Evolutionary conservation across 2,888 invertebrate genomes (phyloP).

Genomic region (Tenthredo scrophulariae): DNA sequence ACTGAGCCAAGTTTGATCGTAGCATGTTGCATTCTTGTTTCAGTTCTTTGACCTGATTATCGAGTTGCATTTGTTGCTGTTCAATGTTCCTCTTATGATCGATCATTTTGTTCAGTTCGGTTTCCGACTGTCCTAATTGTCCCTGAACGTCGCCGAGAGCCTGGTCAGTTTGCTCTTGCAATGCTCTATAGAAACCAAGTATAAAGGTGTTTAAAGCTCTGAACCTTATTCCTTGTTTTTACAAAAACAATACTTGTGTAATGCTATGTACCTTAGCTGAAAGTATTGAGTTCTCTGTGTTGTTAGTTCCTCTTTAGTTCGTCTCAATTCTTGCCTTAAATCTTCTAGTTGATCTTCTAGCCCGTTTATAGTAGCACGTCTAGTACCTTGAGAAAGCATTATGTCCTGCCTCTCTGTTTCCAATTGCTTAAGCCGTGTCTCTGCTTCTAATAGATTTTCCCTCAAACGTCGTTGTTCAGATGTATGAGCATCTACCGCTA

Average conservation of each 20-base stretch:
- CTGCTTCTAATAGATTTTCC: slow-evolving; percentile 79
- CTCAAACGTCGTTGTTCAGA: slow-evolving; percentile 79
- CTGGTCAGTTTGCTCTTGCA: slow-evolving; percentile 89
- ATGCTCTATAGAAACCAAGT: slow-evolving; percentile 79
- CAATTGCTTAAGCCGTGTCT: slow-evolving; percentile 79
- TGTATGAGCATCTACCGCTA: slow-evolving; percentile 78
- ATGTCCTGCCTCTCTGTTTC: slow-evolving; percentile 82
- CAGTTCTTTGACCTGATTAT: slow-evolving; percentile 82
- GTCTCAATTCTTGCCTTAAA: slow-evolving; percentile 79
- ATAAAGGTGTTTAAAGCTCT: neutral
- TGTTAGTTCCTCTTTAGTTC: slow-evolving; percentile 80
- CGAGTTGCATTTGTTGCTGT: slow-evolving; percentile 81
- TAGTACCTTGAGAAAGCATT: slow-evolving; percentile 79
- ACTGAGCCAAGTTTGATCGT: slow-evolving; percentile 82
- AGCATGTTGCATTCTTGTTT: slow-evolving; percentile 84
- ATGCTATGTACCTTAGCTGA: slow-evolving; percentile 80
- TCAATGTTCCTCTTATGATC: slow-evolving; percentile 82
- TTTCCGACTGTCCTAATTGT: slow-evolving; percentile 83
- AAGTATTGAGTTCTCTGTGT: slow-evolving; percentile 80
- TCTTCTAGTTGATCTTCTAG: slow-evolving; percentile 81
- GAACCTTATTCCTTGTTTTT: slow-evolving; percentile 11
- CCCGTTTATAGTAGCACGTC: slow-evolving; percentile 79
- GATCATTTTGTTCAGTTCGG: slow-evolving; percentile 82
- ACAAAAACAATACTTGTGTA: neutral
- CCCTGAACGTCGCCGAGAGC: slow-evolving; percentile 85